Percentiles rank a stretch among this genome's conserved stretches.
Evolutionary conservation across 1,140 invertebrate species (phyloP).

Genomic region (Pentalonia nigronervosa): DNA sequence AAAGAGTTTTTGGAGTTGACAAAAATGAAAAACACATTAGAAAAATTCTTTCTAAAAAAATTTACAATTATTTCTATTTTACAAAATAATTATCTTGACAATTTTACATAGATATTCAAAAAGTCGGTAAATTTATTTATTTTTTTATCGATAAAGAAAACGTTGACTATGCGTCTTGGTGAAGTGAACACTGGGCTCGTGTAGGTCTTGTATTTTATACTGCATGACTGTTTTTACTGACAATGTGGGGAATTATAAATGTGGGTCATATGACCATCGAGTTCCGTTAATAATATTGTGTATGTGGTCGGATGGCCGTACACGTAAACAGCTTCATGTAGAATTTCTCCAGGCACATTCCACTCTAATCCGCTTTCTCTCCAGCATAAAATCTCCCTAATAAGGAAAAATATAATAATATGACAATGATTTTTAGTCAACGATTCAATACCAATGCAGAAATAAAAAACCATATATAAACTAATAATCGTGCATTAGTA

Average conservation of each 20-base stretch:
- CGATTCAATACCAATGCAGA: neutral
- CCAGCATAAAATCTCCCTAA: constrained; percentile 18
- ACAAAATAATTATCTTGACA: neutral
- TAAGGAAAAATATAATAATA: neutral
- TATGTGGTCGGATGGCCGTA: constrained; percentile 31
- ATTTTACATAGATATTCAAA: neutral
- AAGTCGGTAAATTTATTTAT: neutral
- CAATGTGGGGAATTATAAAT: constrained; percentile 45
- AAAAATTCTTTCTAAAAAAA: neutral
- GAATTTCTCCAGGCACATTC: constrained; percentile 54
- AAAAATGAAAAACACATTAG: neutral
- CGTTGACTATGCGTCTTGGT: neutral
- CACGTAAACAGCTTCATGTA: constrained; percentile 41
- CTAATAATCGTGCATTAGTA: neutral
- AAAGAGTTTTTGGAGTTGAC: neutral
- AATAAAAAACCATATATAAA: neutral
- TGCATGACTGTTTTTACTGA: constrained; percentile 23
- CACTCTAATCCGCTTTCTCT: constrained; percentile 53
- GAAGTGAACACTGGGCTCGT: neutral
- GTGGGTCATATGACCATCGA: constrained; percentile 51
- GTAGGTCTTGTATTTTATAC: constrained; percentile 37
- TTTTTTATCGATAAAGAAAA: neutral
- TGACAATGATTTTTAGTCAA: constrained; percentile 1
- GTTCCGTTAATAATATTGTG: constrained; percentile 54
- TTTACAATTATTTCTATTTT: neutral